Evolutionary conservation across 1,140 invertebrate species (phyloP).

Genomic region (Reticulitermes speratus): DNA sequence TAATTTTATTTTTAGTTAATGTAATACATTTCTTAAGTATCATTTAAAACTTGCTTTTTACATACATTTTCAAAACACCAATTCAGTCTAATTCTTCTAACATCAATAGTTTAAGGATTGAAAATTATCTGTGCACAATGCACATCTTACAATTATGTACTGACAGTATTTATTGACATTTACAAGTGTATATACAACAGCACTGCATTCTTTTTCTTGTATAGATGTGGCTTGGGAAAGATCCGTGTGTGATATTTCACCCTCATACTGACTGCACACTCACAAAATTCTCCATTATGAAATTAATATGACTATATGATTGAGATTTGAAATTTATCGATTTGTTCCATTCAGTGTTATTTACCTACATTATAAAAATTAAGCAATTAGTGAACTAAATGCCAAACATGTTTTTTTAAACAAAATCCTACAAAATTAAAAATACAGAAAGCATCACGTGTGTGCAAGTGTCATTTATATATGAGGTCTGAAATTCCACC

Average conservation of each 20-base stretch:
- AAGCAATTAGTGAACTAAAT: too few relatives aligned
- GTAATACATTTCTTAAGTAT: neutral
- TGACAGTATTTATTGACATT: neutral
- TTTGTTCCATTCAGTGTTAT: too few relatives aligned
- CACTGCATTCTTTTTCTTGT: neutral
- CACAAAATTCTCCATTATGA: neutral
- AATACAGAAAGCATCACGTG: too few relatives aligned
- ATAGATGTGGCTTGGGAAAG: neutral
- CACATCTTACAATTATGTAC: neutral
- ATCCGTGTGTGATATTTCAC: too few relatives aligned
- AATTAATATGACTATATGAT: neutral
- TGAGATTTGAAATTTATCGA: neutral
- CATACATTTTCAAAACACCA: neutral
- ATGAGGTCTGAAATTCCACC: too few relatives aligned
- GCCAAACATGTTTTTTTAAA: too few relatives aligned
- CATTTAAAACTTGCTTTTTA: neutral
- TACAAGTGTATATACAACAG: neutral
- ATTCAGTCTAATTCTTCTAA: neutral
- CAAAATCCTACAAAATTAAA: too few relatives aligned
- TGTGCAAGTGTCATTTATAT: too few relatives aligned
- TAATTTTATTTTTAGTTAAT: neutral
- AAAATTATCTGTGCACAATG: neutral
- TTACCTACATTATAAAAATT: too few relatives aligned
- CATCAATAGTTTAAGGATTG: neutral
- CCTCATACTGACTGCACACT: too few relatives aligned